These are phyloP conservation scores for Hermatobates lingyangjiaoensis DNA, from an alignment of 1,140 invertebrate genomes.

Conservation along the genomic window DNA sequence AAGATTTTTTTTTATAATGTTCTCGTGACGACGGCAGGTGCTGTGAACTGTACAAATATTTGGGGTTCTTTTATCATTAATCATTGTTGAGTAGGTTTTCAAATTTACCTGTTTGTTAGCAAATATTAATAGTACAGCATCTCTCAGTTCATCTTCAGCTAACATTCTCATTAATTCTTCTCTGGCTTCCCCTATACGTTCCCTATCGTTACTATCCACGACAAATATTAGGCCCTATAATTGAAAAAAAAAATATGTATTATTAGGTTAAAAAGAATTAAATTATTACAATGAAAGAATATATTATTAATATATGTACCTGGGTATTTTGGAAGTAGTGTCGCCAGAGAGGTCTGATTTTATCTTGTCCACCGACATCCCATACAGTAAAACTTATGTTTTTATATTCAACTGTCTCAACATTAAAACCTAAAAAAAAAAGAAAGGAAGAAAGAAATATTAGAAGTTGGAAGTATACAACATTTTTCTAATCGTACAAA, in stretches of 20 bases:
- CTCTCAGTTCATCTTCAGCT: constrained; percentile 85
- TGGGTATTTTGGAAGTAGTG: constrained; percentile 95
- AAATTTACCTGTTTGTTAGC: constrained; percentile 76
- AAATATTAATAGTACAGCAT: constrained; percentile 92
- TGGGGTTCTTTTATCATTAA: too few species aligned
- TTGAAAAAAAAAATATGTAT: neutral
- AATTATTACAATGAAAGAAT: neutral
- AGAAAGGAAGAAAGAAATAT: too few species aligned
- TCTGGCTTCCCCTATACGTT: constrained; percentile 85
- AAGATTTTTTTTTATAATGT: too few species aligned
- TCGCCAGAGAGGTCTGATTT: constrained; percentile 87
- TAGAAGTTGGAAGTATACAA: too few species aligned
- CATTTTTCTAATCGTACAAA: too few species aligned
- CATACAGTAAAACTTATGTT: constrained; percentile 94
- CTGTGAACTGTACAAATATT: too few species aligned
- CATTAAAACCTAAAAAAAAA: constrained; percentile 51
- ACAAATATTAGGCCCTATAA: constrained; percentile 94
- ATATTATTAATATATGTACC: constrained; percentile 6
- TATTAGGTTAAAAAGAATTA: neutral
- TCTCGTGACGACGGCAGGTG: too few species aligned
- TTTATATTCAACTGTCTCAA: constrained; percentile 93
- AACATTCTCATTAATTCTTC: constrained; percentile 90
- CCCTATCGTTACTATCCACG: constrained; percentile 91
- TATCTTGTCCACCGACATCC: constrained; percentile 95
- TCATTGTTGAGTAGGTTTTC: too few species aligned